Percentiles rank a stretch among this genome's conserved stretches.
Evolutionary conservation across 2,797 vertebrate species (phyloP).

Genomic region (Meda fulgida): DNA sequence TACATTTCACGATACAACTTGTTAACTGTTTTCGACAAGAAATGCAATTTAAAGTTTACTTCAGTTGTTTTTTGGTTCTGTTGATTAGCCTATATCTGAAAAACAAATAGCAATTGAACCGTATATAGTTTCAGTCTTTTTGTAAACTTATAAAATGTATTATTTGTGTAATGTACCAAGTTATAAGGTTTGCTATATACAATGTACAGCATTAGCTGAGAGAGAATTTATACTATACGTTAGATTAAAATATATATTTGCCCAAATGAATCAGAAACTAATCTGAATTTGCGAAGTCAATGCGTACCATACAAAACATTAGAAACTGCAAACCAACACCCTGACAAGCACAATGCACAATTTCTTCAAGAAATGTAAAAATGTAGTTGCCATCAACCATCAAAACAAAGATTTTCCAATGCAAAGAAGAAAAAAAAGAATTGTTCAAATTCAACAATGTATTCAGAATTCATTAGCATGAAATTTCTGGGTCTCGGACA

Average conservation of each 20-base stretch:
- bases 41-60: background rate
- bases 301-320: background rate
- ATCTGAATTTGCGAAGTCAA: background rate
- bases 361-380: background rate
- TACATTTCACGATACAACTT: background rate
- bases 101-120: background rate
- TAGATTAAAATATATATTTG: background rate
- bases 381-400: background rate
- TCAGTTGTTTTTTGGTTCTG: background rate
- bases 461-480: constrained; percentile 49
- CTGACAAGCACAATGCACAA: background rate
- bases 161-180: background rate
- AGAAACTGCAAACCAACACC: no score
- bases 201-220: background rate
- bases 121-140: background rate
- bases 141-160: background rate
- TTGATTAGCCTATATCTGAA: background rate
- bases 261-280: background rate
- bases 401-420: background rate
- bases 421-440: background rate
- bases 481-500: constrained; percentile 26
- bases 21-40: background rate
- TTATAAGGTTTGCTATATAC: background rate
- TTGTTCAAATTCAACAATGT: constrained; percentile 9
- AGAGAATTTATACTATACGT: background rate